These are phyloP conservation scores for Tadarida brasiliensis DNA, from an alignment of 2,797 vertebrate genomes.

Conservation along the genomic window DNA sequence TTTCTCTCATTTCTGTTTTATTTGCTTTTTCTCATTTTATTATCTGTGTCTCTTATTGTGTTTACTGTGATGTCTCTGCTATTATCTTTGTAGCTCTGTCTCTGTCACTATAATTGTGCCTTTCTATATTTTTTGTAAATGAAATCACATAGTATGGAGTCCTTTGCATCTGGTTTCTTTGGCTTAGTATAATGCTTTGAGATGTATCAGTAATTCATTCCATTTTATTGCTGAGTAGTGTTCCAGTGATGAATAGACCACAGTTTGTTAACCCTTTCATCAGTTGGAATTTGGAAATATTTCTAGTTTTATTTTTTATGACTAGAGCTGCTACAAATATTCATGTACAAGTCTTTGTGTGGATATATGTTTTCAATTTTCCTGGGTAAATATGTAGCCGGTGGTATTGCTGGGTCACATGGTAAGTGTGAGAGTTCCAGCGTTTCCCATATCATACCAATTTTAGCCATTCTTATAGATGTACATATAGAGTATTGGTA, in stretches of 20 bases:
- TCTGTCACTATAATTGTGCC: neutral
- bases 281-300: neutral
- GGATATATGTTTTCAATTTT: neutral
- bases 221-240: neutral
- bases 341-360: neutral
- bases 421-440: neutral
- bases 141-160: neutral
- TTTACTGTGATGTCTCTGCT: neutral
- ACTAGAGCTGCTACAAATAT: neutral
- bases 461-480: neutral
- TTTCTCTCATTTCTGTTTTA: neutral
- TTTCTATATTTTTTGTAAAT: neutral
- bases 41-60: neutral
- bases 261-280: neutral
- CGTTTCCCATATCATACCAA: neutral
- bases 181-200: neutral
- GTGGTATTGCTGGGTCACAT: neutral
- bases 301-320: conserved; percentile 43
- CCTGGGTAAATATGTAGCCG: neutral
- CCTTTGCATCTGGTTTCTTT: neutral
- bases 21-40: neutral
- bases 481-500: neutral
- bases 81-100: neutral
- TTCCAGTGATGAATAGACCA: neutral
- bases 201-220: neutral